Evolutionary conservation across 2,797 vertebrate genomes (phyloP), one percentile per base, ranked within the genome.

Genomic region (Halcyon badia): DNA sequence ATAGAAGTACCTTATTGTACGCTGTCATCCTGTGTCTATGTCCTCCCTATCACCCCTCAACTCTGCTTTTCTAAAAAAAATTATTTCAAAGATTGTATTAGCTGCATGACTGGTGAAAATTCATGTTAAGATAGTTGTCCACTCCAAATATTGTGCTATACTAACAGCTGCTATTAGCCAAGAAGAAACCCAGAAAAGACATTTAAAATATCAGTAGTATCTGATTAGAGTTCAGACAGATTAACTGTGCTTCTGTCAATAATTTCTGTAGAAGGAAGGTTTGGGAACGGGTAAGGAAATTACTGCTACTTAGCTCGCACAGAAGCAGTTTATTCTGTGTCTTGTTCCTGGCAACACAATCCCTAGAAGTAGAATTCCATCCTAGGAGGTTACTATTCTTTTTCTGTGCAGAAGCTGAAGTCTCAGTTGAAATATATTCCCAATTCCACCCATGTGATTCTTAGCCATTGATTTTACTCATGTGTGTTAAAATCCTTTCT

Each of bases 31-130:
- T 24, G 10, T 76, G n/a, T 44, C 26, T 73, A 3, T 56, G 18
- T 9, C 3, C 8, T 2, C 3, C 5, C 5, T 7, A 21, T 6
- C 1, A 3, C 15, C 2, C 3, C 6, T 1, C 16, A 22, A 33
- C 4, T 2, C 3, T 5, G 2, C 11, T 56, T 6, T 42, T 1
- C 6, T 46, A 58, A 35, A 58, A 58, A n/a, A 30, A 20, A 21
- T 73, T 52, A 22, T 68, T 72, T 64, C 25, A 68, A 41, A 4
- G 21, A 57, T 41, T 49, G 3, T 33, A 20, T 65, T 73, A 44
- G 5, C 37, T 61, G 3, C 11, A 30, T 11, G 18, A 31, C 2
- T 14, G 18, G 6, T 30, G 31, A 83, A 90, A 90, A 58, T 28
- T n/a, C 48, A 4, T 26, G 4, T 48, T 64, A 42, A 57, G 6